Base-by-base conservation (phyloP, 2,888 invertebrate species). In the Erebia ligea region DNA sequence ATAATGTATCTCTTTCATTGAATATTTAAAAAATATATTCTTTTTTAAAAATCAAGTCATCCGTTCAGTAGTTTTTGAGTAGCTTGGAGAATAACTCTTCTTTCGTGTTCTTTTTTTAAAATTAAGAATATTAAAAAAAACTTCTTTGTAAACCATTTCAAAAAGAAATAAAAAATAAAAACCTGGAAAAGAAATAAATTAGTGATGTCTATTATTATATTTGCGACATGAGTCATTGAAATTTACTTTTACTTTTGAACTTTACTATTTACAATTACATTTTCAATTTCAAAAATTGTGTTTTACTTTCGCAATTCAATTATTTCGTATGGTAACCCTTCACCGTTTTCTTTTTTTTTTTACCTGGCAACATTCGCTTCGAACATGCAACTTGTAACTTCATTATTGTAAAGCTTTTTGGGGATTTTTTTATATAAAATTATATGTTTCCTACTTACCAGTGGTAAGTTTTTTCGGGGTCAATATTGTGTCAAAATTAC, bases 141-240 rank as follows among this genome's bases (percentile, higher is more conserved):
- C 70, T 19, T 70, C 66, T 62, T 56, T 52, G 61, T 56, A 15
- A 65, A 66, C 48, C 1, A 11, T 63, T 10, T 21, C n/a, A 10
- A 52, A 52, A 68, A 61, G 34, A 70, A 71, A 69, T 69, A 66
- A 45, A 45, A 72, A 58, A 68, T 66, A 61, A 61, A 67, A 70
- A 67, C 75, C 75, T 75, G 74, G 68, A 74, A 74, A 69, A 69
- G 69, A 74, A 71, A 71, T 62, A n/a, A 34, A 73, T 74, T 71
- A 73, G 73, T 73, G 25, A 42, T 34, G 63, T 59, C 63, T 54
- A 57, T 50, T 21, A 62, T 25, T 63, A 66, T 40, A 69, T 68
- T 48, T 48, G 21, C n/a, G 45, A 62, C 19, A 48, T 25, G 1
- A 57, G 25, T 57, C 25, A 19, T 19, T 11, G 4, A 19, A 13